Evolutionary conservation across 2,113 vertebrate genomes (phyloP), one percentile per base, ranked within the genome.

Genomic region (Camelus bactrianus): DNA sequence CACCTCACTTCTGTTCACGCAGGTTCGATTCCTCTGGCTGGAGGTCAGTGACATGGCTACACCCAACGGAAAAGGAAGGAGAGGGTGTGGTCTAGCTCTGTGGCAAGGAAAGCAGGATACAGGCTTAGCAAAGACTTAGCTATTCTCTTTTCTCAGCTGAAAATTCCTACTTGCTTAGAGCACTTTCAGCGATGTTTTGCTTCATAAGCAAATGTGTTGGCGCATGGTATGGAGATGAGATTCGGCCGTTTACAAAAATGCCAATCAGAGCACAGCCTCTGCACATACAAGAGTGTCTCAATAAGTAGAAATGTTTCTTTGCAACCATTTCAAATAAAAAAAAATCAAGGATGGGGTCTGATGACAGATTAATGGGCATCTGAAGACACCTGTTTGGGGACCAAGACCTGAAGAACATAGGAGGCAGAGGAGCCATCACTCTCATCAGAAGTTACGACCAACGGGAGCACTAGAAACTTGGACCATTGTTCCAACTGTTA

Each of bases 291-390:
- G 9, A 70, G 8, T 35, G 22, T 95, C 46, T 94, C 52, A 58
- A 9, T 54, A 90, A 76, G 8, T 8, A 92, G 32, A 89, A 64
- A 83, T 54, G 3, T 79, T 89, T 64, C 19, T 70, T 87, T 89
- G 20, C 17, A 58, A 56, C 20, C 9, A 82, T 83, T 96, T 87
- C 52, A 93, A 82, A 26, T 83, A 20, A 67, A 83, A 72, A 56
- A 80, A 87, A 52, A 22, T 26, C 14, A 38, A 82, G 38, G 65
- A 7, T 46, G n/a, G 17, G 16, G 20, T 80, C 38, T 87, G 30
- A 26, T 64, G 62, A 75, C 38, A 11, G 52, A 60, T 67, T 77
- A 70, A 46, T 15, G 17, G 46, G 3, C 35, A 32, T 83, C 90
- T 90, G 69, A 28, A 67, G 64, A 62, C 0, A 35, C 12, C 60